Base-by-base conservation (phyloP, 2,113 vertebrate species). In the Piprites chloris region DNA sequence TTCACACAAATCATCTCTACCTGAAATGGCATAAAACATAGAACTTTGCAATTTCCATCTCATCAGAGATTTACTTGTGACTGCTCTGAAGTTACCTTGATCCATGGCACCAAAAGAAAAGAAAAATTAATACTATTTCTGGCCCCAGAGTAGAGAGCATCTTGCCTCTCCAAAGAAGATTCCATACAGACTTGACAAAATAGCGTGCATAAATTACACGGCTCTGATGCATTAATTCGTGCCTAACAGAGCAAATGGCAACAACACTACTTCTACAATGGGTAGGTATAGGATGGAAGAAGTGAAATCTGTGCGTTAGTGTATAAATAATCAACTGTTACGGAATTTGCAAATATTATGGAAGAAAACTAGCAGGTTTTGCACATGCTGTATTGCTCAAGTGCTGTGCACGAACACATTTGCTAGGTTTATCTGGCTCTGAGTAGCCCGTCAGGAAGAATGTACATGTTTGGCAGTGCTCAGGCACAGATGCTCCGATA, bases 171-270 rank as follows among this genome's bases (percentile, higher is more conserved):
- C 80, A 68, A 50, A 81, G 74, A 89, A 96, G 91, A 95, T 97
- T 96, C 95, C 95, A 83, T 97, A 94, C 96, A 94, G 94, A 87
- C 93, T 93, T 93, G 95, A 97, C 92, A 96, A 90, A 97, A 95
- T 96, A 96, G 91, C 94, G 82, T 83, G 94, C 95, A 96, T 98
- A 97, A 97, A 97, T 98, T 97, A 96, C 81, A 87, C 11, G 68
- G 87, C 78, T 96, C 62, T 35, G 82, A 73, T 87, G 89, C 93
- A 94, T 97, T 97, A 90, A 97, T 97, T 97, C 9, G 37, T 97
- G 90, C 93, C 81, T 97, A 96, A 94, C 95, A 97, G 96, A 98
- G 95, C 96, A 95, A 97, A 91, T 95, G 87, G 96, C 81, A 92
- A 69, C 85, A 95, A 93, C 86, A 93, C 91, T 41, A 4, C 78